A percentile compares a stretch with the other conserved stretches of the same genome.
phyloP scores from a whole-genome alignment of 2,113 vertebrate genomes.

The Podarcis raffonei region DNA sequence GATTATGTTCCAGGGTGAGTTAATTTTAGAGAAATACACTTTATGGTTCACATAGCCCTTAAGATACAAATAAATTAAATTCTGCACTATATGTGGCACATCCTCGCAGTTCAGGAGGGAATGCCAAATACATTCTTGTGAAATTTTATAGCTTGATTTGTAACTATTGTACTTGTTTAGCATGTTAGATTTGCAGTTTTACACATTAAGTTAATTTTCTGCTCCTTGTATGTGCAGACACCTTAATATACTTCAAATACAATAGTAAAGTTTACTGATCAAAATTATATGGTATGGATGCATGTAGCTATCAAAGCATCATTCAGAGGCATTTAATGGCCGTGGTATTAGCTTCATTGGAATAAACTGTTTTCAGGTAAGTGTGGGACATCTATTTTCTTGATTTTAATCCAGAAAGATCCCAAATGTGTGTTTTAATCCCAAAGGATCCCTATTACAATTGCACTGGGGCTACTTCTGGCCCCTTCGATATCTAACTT shows the following conservation, averaged over 20 bases:
- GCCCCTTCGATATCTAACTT: neutral
- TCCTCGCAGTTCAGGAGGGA: neutral
- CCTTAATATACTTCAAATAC: neutral
- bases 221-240: neutral
- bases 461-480: neutral
- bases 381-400: neutral
- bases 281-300: neutral
- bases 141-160: neutral
- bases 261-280: neutral
- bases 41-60: neutral
- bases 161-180: neutral
- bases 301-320: neutral
- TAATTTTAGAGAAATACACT: neutral
- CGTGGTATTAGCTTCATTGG: neutral
- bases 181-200: neutral
- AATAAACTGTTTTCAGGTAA: conserved; percentile 20
- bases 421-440: neutral
- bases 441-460: neutral
- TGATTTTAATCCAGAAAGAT: neutral
- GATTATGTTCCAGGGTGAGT: neutral
- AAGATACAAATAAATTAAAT: neutral
- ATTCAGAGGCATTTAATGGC: neutral
- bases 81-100: neutral
- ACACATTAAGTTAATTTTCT: neutral
- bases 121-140: neutral